A percentile compares a stretch with the other conserved stretches of the same genome.
These are phyloP conservation scores for Drosophila orosa DNA, from an alignment of 1,140 invertebrate species.

Conservation along the genomic window DNA sequence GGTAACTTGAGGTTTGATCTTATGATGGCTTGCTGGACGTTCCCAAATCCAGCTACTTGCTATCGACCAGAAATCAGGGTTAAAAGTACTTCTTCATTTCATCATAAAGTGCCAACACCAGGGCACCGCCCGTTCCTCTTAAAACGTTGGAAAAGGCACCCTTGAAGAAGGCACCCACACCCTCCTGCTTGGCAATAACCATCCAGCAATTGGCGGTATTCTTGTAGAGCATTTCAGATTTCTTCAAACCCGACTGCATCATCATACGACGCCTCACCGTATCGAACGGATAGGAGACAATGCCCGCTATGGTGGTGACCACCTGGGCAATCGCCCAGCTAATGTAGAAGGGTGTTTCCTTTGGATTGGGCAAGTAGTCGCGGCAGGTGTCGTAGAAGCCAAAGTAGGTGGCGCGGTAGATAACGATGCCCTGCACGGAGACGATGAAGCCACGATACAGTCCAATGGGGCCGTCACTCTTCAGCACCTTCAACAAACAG, in stretches of 20 bases:
- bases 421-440: conserved; percentile 95
- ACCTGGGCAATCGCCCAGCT: conserved; percentile 85
- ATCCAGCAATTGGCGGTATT: conserved; percentile 91
- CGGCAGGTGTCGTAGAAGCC: conserved; percentile 92
- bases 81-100: conserved; percentile 87
- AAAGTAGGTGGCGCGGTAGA: conserved; percentile 96
- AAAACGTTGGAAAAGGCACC: conserved; percentile 92
- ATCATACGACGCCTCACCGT: conserved; percentile 96
- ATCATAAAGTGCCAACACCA: conserved; percentile 92
- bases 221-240: conserved; percentile 91
- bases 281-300: conserved; percentile 96
- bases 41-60: neutral
- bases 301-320: conserved; percentile 93
- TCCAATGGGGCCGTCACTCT: conserved; percentile 92
- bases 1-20: neutral
- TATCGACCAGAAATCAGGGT: neutral
- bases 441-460: conserved; percentile 96
- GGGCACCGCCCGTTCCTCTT: conserved; percentile 91
- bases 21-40: neutral
- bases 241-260: conserved; percentile 93
- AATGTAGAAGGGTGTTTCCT: conserved; percentile 89
- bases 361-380: conserved; percentile 92
- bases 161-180: conserved; percentile 91
- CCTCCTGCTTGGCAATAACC: conserved; percentile 90
- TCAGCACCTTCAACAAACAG: conserved; percentile 94